A percentile compares a stretch with the other conserved stretches of the same genome.
Evolutionary conservation across 2,797 vertebrate species (phyloP).

Genomic region (Scleropages formosus): DNA sequence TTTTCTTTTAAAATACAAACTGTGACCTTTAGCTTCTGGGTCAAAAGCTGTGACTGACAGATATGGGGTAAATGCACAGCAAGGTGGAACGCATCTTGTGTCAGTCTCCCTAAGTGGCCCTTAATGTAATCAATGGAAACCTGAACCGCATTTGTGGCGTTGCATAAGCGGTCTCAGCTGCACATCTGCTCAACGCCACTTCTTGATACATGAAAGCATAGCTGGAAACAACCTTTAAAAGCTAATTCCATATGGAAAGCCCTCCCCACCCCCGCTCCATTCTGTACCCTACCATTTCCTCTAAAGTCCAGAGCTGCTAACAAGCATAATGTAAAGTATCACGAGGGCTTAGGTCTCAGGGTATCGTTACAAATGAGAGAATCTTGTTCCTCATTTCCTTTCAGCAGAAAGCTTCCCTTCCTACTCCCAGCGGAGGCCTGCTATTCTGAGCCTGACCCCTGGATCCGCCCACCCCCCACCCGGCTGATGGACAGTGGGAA

Average conservation of each 20-base stretch:
- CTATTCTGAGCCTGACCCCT: constrained; percentile 30
- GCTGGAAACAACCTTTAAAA: constrained; percentile 25
- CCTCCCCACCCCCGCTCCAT: not conserved
- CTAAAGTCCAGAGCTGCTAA: constrained; percentile 22
- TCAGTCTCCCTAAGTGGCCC: not conserved
- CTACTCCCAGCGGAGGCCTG: constrained; percentile 30
- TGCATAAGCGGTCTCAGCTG: constrained; percentile 14
- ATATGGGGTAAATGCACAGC: not conserved
- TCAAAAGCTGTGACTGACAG: not conserved
- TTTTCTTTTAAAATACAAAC: constrained; percentile 1
- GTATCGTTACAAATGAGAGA: constrained; percentile 41
- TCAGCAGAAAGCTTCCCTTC: constrained; percentile 11
- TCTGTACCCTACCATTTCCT: not conserved
- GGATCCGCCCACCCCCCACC: constrained; percentile 16
- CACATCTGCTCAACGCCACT: constrained; percentile 25
- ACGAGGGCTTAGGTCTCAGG: constrained; percentile 14
- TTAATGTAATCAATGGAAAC: constrained; percentile 18
- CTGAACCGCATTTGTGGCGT: not conserved
- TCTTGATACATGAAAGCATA: constrained; percentile 24
- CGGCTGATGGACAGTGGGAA: constrained; percentile 33
- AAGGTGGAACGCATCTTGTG: not conserved
- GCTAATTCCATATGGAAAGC: constrained; percentile 2
- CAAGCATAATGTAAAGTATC: constrained; percentile 2
- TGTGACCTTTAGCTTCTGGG: not conserved
- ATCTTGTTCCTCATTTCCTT: constrained; percentile 27